Evolutionary conservation across 2,113 vertebrate genomes (phyloP).

Genomic region (Rhodinocichla rosea): DNA sequence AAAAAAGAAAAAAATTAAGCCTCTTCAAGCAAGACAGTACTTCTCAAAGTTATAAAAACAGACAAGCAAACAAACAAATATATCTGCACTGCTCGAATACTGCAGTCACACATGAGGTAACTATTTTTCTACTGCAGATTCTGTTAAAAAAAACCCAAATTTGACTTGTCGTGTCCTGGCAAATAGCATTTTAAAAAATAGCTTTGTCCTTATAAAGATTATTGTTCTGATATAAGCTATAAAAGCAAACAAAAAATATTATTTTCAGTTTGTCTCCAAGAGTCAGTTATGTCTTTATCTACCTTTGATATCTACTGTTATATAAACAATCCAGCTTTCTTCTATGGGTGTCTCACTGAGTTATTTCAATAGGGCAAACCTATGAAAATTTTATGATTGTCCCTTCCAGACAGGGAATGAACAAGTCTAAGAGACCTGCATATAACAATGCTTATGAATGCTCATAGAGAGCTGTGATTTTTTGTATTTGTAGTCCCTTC

Average conservation of each 20-base stretch:
- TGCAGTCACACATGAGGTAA: neutral
- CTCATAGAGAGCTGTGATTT: neutral
- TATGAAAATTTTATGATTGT: constrained; percentile 35
- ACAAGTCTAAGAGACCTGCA: neutral
- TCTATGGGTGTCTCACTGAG: neutral
- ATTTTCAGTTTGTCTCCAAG: neutral
- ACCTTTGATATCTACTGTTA: neutral
- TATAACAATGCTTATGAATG: neutral
- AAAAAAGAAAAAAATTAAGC: neutral
- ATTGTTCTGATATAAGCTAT: neutral
- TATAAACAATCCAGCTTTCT: neutral
- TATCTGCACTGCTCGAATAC: neutral
- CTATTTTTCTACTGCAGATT: neutral
- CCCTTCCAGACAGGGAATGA: neutral
- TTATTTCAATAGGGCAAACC: neutral
- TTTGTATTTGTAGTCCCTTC: neutral
- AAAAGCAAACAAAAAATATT: neutral
- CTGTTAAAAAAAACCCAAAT: neutral
- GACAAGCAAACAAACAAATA: neutral
- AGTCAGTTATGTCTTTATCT: neutral
- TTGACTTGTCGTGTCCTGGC: neutral
- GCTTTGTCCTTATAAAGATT: neutral
- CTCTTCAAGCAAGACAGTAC: neutral
- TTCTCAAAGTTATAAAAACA: neutral
- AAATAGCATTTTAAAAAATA: neutral